Evolutionary conservation across 1,140 invertebrate species (phyloP), one percentile per base, ranked within the genome.

Genomic region (Drosophila miranda): DNA sequence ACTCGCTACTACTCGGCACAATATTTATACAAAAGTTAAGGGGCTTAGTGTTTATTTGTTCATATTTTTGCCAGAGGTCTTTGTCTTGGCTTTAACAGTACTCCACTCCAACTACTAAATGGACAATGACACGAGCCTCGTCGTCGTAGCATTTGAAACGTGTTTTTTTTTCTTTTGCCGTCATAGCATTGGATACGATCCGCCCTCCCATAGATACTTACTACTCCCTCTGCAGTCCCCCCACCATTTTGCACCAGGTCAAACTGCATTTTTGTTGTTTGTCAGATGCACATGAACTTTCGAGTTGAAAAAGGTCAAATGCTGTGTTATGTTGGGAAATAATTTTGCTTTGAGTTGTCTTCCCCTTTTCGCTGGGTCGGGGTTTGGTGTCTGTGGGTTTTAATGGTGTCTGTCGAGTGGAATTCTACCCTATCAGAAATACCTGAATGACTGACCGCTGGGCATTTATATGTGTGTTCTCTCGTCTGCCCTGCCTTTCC

Each of bases 291-390:
- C 78, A 82, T 82, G 78, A 82, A 82, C 78, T 82, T 82, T 82
- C 74, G 44, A 78, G 68, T 63, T 60, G 62, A 72, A 82, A 82
- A 82, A 82, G 78, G 78, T 82, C 74, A 82, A 75, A 78, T 61
- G 61, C 64, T 45, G 52, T 67, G 59, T 72, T 59, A 44, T 54
- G 58, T 66, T 74, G 74, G 74, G 64, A 82, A 82, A 80, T 72
- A 57, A 72, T 82, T 82, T 82, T 82, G 74, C 79, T 69, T 69
- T 45, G 23, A 51, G 48, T 45, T 41, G 67, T 59, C 54, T 76
- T 64, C 49, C 66, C 44, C 45, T 48, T 56, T 51, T 48, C 50
- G 58, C n/a, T 26, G 9, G 16, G 16, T 16, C n/a, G 48, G 48
- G 48, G 53, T 42, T 48, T 60, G 26, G 21, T 64, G 38, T 64